Evolutionary conservation across 2,797 vertebrate species (phyloP), one percentile per base, ranked within the genome.

Genomic region (Neomorphus geoffroyi): DNA sequence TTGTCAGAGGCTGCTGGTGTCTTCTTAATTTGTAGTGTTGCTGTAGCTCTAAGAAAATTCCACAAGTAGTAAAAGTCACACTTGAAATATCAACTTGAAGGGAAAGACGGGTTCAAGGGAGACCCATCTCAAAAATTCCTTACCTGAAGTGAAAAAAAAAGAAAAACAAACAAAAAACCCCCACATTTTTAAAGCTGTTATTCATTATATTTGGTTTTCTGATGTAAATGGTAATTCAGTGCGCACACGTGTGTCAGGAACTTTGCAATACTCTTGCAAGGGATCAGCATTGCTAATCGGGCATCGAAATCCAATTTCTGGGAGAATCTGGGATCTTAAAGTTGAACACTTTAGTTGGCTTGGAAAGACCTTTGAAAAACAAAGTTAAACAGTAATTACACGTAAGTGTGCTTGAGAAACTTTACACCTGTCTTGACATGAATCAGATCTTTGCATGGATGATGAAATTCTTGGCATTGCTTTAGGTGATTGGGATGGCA

Each of bases 361-460:
- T 90, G 83, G 80, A 94, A 94, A 92, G 84, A 91, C 72, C 57
- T 97, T 73, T 56, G 75, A 94, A 97, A 95, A 96, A 92, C 66
- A 54, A 96, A 96, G 74, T 94, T 94, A 94, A 96, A 92, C 57
- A 87, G 50, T 91, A 96, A 96, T 94, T 90, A 95, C 9, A 94
- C 21, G 7, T 92, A 95, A 96, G 72, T 56, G 86, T 83, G 72
- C 88, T 94, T 96, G 88, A 96, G 92, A 92, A 96, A 93, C 92
- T 92, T 95, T 93, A 94, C 92, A 94, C 93, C 84, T 94, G 95
- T 82, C 96, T 90, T 96, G 93, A 96, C 96, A 94, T 18, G 96
- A 95, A 97, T 82, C 90, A 58, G 66, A 86, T 90, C 93, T 94
- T 93, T 78, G 78, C 83, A 91, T n/a, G 72, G 88, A 92, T 95